phyloP scores from a whole-genome alignment of 2,113 vertebrate genomes.

The Psilopogon haemacephalus region DNA sequence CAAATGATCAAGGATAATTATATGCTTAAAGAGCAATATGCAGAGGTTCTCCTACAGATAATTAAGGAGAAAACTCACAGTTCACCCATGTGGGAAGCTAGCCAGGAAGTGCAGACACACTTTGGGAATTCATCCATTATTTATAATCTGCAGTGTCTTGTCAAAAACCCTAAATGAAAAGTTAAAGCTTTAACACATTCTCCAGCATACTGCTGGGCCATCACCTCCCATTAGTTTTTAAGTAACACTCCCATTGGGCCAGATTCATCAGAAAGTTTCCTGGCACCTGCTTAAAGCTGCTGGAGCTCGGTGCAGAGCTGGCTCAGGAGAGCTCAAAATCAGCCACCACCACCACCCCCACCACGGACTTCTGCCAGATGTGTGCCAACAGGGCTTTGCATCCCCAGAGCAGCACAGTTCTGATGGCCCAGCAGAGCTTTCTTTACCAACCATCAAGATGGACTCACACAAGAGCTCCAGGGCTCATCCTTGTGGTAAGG shows the following conservation, averaged over 20 bases:
- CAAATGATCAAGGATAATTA: conserved; percentile 73
- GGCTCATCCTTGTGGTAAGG: fast-evolving
- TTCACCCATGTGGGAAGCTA: conserved; percentile 54
- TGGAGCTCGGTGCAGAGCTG: neutral
- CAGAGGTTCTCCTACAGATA: conserved; percentile 67
- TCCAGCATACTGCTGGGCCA: conserved; percentile 2
- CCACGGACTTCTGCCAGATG: neutral
- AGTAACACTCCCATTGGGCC: neutral
- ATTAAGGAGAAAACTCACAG: conserved; percentile 67
- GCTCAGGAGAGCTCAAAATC: neutral
- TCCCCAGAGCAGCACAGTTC: fast-evolving
- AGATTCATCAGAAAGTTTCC: neutral
- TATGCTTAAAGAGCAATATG: conserved; percentile 71
- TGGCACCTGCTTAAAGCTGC: neutral
- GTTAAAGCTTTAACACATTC: conserved; percentile 19
- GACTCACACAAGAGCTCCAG: neutral
- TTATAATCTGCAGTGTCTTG: conserved; percentile 33
- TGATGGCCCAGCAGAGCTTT: neutral
- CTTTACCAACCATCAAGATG: fast-evolving
- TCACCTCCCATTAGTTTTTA: conserved; percentile 36
- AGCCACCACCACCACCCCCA: neutral
- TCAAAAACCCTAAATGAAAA: conserved; percentile 37
- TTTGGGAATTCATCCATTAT: conserved; percentile 67
- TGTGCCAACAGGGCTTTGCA: fast-evolving
- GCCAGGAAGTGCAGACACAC: conserved; percentile 56